Base-by-base conservation (phyloP, 2,113 vertebrate genomes). In the Machaerirhynchus nigripectus region DNA sequence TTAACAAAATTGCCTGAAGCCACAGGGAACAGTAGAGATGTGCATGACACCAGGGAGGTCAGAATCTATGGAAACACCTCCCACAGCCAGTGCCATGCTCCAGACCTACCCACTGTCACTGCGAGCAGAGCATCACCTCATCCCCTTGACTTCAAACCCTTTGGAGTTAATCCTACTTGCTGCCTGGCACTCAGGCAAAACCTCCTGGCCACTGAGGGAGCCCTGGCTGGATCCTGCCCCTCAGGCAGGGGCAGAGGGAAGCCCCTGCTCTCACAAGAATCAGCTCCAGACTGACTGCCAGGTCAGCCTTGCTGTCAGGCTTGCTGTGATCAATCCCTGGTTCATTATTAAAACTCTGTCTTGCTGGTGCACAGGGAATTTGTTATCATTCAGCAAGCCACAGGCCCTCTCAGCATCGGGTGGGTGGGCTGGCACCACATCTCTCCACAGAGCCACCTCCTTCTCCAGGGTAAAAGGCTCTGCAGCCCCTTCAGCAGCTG, bases 311-410 rank as follows among this genome's bases (percentile, higher is more conserved):
- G 10, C 80, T 10, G 3, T 33, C 84, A 78, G 31, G 23, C 40
- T 50, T 28, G 35, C 64, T 57, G 68, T 24, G 75, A 64, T 86
- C 80, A 49, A 50, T 53, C 2, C 5, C n/a, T 44, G 8, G 24
- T 24, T 80, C 28, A 30, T 91, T 86, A 80, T 68, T 64, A 40
- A 65, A 88, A 46, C 27, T 17, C 74, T 40, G 18, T 27, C 50
- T 82, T 3, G 8, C 21, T 44, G 26, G 40, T 9, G 19, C 76
- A 53, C 39, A 5, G 35, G 56, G 47, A 33, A 71, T 91, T 40
- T 18, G 68, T 35, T 35, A 47, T n/a, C 69, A 37, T 1, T 6
- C 30, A 57, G 63, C 0, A 0, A 78, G 52, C 40, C 4, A 2
- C 2, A 1, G 17, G 33, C 33, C 64, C 78, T 60, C 68, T 63